Evolutionary conservation across 2,797 vertebrate species (phyloP).

Genomic region (Podargus strigoides): DNA sequence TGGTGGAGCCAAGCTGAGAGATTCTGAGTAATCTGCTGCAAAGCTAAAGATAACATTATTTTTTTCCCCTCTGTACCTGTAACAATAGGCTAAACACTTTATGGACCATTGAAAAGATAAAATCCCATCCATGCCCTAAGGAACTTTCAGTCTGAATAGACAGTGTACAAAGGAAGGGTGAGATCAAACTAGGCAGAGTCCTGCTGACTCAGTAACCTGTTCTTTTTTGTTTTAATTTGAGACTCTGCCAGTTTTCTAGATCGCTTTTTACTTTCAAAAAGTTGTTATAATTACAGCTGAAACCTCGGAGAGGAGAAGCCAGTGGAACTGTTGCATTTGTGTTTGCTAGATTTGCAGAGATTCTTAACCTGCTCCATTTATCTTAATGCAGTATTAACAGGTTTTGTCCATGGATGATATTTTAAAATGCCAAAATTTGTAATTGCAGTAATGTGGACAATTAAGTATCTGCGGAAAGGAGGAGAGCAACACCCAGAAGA

Average conservation of each 20-base stretch:
- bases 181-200: conserved; percentile 20
- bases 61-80: not conserved
- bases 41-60: not conserved
- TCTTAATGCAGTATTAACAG: not conserved
- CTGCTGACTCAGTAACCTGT: conserved; percentile 15
- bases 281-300: not conserved
- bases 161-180: not conserved
- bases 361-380: not conserved
- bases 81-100: conserved; percentile 1
- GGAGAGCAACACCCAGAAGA: not conserved
- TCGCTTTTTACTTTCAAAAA: not conserved
- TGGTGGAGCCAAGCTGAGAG: not conserved
- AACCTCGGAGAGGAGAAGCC: not conserved
- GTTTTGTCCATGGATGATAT: not conserved
- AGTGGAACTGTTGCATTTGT: not conserved
- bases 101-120: conserved; percentile 13
- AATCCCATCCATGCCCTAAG: conserved; percentile 36
- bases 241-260: not conserved
- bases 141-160: not conserved
- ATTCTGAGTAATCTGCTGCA: conserved; percentile 3
- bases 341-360: not conserved
- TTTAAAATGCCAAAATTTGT: not conserved
- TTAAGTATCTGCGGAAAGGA: not conserved
- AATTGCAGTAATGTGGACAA: not conserved
- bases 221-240: conserved; percentile 13